phyloP scores from a whole-genome alignment of 2,113 vertebrate genomes.

The Spea multiplicata region DNA sequence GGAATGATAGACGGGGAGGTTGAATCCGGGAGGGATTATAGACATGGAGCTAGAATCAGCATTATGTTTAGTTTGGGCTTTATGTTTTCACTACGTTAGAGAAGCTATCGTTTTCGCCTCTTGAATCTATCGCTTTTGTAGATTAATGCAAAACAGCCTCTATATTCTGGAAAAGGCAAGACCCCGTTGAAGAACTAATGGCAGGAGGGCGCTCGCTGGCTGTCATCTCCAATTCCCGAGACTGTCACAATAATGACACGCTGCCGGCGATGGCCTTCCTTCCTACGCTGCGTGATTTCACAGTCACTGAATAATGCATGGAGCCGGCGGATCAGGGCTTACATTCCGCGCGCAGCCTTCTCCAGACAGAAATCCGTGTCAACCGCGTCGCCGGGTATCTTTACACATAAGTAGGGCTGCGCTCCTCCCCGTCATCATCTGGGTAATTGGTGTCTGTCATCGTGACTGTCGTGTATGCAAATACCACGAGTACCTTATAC shows the following conservation, averaged over 20 bases:
- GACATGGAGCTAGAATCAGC: too few relatives aligned
- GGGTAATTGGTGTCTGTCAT: too few relatives aligned
- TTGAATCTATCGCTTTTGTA: not conserved
- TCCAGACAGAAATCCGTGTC: not conserved
- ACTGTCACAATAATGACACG: conserved; percentile 33
- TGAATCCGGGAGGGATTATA: too few relatives aligned
- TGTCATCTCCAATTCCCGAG: conserved; percentile 23
- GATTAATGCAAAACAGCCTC: conserved; percentile 2
- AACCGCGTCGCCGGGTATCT: too few relatives aligned
- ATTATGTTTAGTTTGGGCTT: too few relatives aligned
- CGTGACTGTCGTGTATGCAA: too few relatives aligned
- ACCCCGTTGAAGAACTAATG: not conserved
- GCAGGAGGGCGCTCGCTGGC: conserved; percentile 31
- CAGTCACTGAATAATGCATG: conserved; percentile 7
- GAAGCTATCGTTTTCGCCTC: too few relatives aligned
- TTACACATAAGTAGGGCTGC: too few relatives aligned
- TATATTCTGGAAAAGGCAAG: conserved; percentile 35
- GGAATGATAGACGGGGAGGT: too few relatives aligned
- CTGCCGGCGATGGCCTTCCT: conserved; percentile 6
- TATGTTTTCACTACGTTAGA: too few relatives aligned
- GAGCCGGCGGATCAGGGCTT: not conserved
- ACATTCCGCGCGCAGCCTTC: not conserved
- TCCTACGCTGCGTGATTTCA: conserved; percentile 1
- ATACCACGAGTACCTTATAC: too few relatives aligned
- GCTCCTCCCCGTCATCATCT: too few relatives aligned